Percentiles rank a stretch among this genome's conserved stretches.
Conservation (phyloP, 1,140 invertebrate genomes). For the Aphelinus atriplicis region DNA sequence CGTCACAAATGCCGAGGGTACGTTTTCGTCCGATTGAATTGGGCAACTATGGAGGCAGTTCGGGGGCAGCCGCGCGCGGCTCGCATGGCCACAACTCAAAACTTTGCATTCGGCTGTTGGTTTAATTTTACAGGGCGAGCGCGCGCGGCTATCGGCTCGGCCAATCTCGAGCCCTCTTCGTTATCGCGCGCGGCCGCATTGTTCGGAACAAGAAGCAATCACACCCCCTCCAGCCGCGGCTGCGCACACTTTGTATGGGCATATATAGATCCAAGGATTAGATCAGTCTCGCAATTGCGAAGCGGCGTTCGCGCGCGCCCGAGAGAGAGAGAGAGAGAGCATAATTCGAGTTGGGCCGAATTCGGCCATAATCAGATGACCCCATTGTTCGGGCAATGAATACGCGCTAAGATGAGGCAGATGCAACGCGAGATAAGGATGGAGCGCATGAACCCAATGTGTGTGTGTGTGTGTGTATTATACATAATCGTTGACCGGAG, state of each 20-base stretch:
- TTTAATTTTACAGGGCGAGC: too few species aligned
- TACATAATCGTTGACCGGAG: constrained; percentile 43
- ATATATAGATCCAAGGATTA: constrained; percentile 22
- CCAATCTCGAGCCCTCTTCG: too few species aligned
- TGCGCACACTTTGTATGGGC: neutral
- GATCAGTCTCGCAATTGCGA: constrained; percentile 2
- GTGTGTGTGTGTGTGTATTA: neutral
- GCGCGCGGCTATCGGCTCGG: too few species aligned
- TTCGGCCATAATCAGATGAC: constrained; percentile 22
- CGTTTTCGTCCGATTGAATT: too few species aligned
- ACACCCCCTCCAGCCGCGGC: neutral
- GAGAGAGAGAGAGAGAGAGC: too few species aligned
- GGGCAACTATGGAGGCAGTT: too few species aligned
- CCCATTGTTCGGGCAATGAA: constrained; percentile 24
- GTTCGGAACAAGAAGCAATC: constrained; percentile 18
- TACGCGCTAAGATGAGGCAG: constrained; percentile 17
- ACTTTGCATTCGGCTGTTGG: too few species aligned
- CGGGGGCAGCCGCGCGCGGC: too few species aligned
- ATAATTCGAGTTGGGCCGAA: neutral
- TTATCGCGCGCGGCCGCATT: neutral
- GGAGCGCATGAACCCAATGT: neutral
- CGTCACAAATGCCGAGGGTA: too few species aligned
- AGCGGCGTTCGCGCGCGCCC: neutral
- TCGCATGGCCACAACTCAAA: too few species aligned
- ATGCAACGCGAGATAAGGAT: constrained; percentile 7